phyloP scores from a whole-genome alignment of 2,888 invertebrate genomes.

The Mystacides longicornis region DNA sequence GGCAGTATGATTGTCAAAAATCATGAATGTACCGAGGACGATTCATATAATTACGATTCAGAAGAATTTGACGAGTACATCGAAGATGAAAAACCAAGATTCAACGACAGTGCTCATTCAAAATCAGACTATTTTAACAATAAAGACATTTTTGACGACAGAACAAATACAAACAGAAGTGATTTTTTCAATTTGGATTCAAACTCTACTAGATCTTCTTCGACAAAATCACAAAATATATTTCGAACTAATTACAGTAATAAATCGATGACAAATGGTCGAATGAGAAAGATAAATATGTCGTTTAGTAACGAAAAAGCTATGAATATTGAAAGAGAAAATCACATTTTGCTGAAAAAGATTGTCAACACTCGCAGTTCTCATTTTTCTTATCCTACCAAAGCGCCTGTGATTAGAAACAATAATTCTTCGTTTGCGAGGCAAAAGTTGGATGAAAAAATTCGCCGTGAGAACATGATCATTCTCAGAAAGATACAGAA shows the following conservation, averaged over 20 bases:
- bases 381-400: neutral
- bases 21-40: neutral
- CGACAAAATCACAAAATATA: neutral
- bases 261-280: neutral
- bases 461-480: neutral
- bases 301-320: neutral
- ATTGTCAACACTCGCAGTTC: neutral
- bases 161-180: neutral
- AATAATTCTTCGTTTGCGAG: neutral
- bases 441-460: neutral
- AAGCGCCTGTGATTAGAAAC: neutral
- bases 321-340: neutral
- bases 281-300: neutral
- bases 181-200: neutral
- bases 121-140: neutral
- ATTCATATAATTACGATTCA: neutral
- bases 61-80: neutral
- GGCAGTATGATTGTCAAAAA: neutral
- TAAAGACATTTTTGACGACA: neutral
- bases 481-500: neutral
- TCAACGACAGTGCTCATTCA: no score
- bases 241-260: neutral
- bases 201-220: no score
- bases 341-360: neutral
- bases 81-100: neutral